phyloP scores from a whole-genome alignment of 1,140 invertebrate genomes.

The Uloborus diversus region DNA sequence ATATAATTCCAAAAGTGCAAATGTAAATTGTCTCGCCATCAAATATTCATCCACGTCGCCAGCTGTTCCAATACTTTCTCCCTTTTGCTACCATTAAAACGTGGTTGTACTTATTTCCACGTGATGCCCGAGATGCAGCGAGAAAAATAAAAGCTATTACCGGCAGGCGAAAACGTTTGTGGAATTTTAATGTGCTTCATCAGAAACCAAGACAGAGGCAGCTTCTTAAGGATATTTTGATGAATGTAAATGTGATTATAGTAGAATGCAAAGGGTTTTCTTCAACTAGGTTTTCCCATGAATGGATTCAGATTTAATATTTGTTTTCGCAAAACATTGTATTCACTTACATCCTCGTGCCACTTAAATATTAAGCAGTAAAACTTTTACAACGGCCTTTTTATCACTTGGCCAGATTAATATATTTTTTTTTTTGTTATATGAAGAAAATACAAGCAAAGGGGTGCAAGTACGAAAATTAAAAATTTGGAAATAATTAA shows the following conservation, averaged over 20 bases:
- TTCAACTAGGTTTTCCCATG: too few relatives aligned
- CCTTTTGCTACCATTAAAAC: neutral
- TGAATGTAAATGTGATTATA: constrained; percentile 40
- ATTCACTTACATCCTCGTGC: too few relatives aligned
- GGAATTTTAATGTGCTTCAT: constrained; percentile 30
- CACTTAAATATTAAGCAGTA: too few relatives aligned
- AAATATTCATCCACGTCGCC: neutral
- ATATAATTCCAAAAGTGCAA: too few relatives aligned
- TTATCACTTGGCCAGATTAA: too few relatives aligned
- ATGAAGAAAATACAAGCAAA: too few relatives aligned
- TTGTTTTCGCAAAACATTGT: too few relatives aligned
- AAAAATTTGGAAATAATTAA: too few relatives aligned
- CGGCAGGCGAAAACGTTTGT: constrained; percentile 8
- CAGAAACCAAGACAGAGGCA: neutral
- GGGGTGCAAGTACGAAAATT: too few relatives aligned
- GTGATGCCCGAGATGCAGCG: neutral
- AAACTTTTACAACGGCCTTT: too few relatives aligned
- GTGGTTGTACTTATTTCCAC: constrained; percentile 14
- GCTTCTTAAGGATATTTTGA: constrained; percentile 20
- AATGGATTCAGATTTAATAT: too few relatives aligned
- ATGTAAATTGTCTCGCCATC: neutral
- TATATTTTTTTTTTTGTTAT: too few relatives aligned
- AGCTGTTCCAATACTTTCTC: neutral
- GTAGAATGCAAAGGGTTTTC: constrained; percentile 26
- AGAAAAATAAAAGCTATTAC: constrained; percentile 5